phyloP scores from a whole-genome alignment of 2,797 vertebrate species.

The Menidia menidia region DNA sequence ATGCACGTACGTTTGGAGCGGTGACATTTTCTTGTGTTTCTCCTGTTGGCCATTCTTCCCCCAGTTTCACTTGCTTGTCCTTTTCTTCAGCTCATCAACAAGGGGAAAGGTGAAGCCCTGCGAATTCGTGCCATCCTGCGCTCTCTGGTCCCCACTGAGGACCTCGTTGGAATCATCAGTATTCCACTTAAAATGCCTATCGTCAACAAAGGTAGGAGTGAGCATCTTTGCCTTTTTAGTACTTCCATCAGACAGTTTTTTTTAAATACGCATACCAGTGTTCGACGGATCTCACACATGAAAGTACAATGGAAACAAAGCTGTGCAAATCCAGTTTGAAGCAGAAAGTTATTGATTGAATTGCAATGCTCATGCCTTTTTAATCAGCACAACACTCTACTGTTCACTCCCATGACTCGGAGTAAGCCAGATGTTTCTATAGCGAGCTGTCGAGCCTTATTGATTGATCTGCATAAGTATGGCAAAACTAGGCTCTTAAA shows the following conservation, averaged over 20 bases:
- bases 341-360: slow-evolving; percentile 61
- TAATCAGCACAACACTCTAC: slow-evolving; percentile 70
- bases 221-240: background rate
- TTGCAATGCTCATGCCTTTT: slow-evolving; percentile 66
- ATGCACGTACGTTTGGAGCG: slow-evolving; percentile 88
- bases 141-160: slow-evolving; percentile 95
- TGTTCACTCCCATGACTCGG: slow-evolving; percentile 54
- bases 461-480: slow-evolving; percentile 71
- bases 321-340: slow-evolving; percentile 30
- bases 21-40: background rate
- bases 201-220: slow-evolving; percentile 90
- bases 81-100: slow-evolving; percentile 91
- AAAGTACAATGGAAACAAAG: slow-evolving; percentile 23
- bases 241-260: background rate
- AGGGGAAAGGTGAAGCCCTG: slow-evolving; percentile 97
- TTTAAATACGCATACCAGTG: slow-evolving; percentile 19
- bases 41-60: background rate
- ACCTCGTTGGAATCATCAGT: slow-evolving; percentile 98
- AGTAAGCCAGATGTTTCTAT: slow-evolving; percentile 68
- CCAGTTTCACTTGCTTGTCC: background rate
- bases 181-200: slow-evolving; percentile 93
- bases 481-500: slow-evolving; percentile 50
- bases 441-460: slow-evolving; percentile 61
- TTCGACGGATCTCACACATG: background rate
- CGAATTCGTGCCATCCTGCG: slow-evolving; percentile 96